Conservation (phyloP, 2,888 invertebrate species). For the Aphelenchoides bicaudatus region DNA sequence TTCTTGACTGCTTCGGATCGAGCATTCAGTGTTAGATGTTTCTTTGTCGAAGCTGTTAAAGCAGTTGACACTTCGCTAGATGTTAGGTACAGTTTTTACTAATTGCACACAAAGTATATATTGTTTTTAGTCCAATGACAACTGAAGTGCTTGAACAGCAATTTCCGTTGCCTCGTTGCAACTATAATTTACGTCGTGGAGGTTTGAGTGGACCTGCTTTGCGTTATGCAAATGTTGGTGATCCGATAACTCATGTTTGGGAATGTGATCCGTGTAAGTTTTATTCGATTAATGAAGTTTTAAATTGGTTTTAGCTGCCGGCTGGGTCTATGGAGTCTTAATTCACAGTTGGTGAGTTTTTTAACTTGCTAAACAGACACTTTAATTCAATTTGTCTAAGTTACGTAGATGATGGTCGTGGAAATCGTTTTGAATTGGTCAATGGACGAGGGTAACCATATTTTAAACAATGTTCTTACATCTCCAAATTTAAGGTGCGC, state of each 20-base stretch:
- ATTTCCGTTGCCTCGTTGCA: conserved; percentile 56
- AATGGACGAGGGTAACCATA: conserved; percentile 52
- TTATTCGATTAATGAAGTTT: neutral
- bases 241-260: conserved; percentile 57
- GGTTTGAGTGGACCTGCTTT: conserved; percentile 35
- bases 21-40: conserved; percentile 59
- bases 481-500: conserved; percentile 42
- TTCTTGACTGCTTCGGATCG: conserved; percentile 59
- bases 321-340: conserved; percentile 55
- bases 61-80: conserved; percentile 53
- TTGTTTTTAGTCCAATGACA: conserved; percentile 43
- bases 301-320: conserved; percentile 49
- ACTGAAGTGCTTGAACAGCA: conserved; percentile 54
- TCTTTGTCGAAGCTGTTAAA: conserved; percentile 59
- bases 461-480: neutral
- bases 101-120: neutral
- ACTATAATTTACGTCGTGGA: conserved; percentile 51
- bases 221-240: conserved; percentile 39
- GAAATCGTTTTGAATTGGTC: conserved; percentile 57
- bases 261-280: conserved; percentile 50
- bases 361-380: no score
- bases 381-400: no score
- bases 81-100: conserved; percentile 46
- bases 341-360: conserved; percentile 60
- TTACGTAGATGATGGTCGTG: conserved; percentile 60